These are phyloP conservation scores for Synergus umbraculus DNA, from an alignment of 2,888 invertebrate species.

Conservation along the genomic window DNA sequence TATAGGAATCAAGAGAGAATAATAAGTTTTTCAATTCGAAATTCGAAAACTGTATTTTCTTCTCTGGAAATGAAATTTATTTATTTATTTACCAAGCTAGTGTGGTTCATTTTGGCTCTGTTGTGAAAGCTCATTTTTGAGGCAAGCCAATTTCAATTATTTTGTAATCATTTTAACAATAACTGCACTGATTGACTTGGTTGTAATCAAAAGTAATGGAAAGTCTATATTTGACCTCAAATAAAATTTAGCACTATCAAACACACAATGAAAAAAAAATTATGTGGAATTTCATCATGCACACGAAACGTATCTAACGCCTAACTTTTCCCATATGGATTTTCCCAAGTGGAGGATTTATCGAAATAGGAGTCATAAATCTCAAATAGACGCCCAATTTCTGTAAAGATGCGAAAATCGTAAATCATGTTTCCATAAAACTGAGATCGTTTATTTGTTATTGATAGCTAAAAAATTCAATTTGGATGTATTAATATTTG, in stretches of 20 bases:
- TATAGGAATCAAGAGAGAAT: background rate
- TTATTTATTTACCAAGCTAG: background rate
- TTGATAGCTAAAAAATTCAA: conserved; percentile 12
- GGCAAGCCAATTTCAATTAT: too few species aligned
- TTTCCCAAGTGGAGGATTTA: conserved; percentile 20
- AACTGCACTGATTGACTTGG: too few species aligned
- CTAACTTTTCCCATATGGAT: conserved; percentile 22
- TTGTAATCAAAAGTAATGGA: too few species aligned
- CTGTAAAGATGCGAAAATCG: conserved; percentile 23
- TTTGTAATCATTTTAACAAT: too few species aligned
- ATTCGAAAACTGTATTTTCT: background rate
- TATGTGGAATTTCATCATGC: background rate
- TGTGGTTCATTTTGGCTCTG: too few species aligned
- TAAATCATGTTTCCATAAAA: conserved; percentile 28
- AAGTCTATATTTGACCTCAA: too few species aligned
- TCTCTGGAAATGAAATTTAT: background rate
- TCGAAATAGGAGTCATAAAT: conserved; percentile 26
- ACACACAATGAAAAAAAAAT: too few species aligned
- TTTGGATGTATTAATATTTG: background rate
- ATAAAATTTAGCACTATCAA: too few species aligned
- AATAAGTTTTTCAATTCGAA: background rate
- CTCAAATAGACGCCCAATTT: conserved; percentile 18
- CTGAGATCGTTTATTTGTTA: background rate
- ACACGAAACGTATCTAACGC: background rate
- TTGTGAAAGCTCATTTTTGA: too few species aligned